A percentile compares a stretch with the other conserved stretches of the same genome.
phyloP scores from a whole-genome alignment of 2,888 invertebrate species.

The Oxytorus armatus region DNA sequence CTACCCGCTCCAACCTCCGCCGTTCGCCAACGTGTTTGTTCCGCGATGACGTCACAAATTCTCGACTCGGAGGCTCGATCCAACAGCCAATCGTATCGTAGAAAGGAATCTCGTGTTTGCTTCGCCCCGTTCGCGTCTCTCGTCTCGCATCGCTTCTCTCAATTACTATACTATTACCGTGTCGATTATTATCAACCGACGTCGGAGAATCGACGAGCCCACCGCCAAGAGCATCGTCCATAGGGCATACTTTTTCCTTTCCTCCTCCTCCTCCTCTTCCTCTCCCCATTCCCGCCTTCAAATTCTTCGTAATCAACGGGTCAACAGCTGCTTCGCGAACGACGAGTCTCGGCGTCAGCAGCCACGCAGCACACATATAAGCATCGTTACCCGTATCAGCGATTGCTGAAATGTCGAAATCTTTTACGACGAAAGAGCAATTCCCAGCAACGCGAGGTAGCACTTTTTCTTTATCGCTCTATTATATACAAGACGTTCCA shows the following conservation, averaged over 20 bases:
- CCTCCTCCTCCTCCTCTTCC: neutral
- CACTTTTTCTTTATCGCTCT: too few species aligned
- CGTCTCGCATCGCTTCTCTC: slow-evolving; percentile 55
- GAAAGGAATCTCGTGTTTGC: slow-evolving; percentile 71
- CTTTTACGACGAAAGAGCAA: too few species aligned
- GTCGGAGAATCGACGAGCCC: slow-evolving; percentile 63
- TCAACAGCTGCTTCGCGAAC: slow-evolving; percentile 18
- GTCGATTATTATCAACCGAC: slow-evolving; percentile 31
- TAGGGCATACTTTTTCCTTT: slow-evolving; percentile 43
- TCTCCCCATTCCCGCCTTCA: slow-evolving; percentile 5
- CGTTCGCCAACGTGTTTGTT: neutral
- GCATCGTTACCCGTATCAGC: neutral
- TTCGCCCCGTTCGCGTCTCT: slow-evolving; percentile 14
- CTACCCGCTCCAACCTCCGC: neutral
- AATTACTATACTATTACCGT: slow-evolving; percentile 54
- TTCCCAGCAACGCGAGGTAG: neutral
- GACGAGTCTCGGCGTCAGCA: neutral
- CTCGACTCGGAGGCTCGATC: slow-evolving; percentile 77
- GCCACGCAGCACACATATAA: neutral
- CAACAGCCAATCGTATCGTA: slow-evolving; percentile 75
- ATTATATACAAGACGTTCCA: too few species aligned
- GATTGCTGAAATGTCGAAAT: neutral
- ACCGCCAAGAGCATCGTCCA: slow-evolving; percentile 34
- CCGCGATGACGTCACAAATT: slow-evolving; percentile 53
- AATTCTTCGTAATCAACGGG: slow-evolving; percentile 25